Evolutionary conservation across 2,888 invertebrate genomes (phyloP).

Genomic region (Pyrgus malvae): DNA sequence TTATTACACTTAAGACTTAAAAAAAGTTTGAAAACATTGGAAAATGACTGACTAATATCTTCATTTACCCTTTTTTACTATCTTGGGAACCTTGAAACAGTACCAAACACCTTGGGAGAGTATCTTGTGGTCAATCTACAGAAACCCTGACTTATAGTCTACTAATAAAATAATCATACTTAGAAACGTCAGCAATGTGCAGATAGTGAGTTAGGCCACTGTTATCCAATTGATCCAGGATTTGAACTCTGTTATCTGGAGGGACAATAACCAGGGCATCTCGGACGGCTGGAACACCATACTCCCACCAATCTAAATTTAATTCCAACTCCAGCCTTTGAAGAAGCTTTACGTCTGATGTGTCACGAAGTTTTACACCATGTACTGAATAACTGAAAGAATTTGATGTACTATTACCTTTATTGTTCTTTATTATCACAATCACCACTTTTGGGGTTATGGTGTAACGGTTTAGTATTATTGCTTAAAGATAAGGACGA

Average conservation of each 20-base stretch:
- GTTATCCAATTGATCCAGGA: slow-evolving; percentile 36
- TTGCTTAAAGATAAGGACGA: too few species aligned
- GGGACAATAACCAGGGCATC: slow-evolving; percentile 44
- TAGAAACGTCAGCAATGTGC: slow-evolving; percentile 38
- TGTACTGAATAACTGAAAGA: slow-evolving; percentile 40
- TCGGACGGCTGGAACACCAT: slow-evolving; percentile 35
- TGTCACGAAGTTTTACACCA: slow-evolving; percentile 35
- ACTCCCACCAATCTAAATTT: slow-evolving; percentile 42
- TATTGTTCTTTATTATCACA: too few species aligned
- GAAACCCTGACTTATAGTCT: not conserved
- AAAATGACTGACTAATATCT: too few species aligned
- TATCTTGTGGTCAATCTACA: too few species aligned
- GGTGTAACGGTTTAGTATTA: too few species aligned
- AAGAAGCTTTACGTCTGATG: slow-evolving; percentile 34
- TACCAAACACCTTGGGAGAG: too few species aligned
- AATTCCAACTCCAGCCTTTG: slow-evolving; percentile 34
- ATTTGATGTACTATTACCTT: not conserved
- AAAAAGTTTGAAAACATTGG: too few species aligned
- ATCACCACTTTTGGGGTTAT: too few species aligned
- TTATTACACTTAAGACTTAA: too few species aligned
- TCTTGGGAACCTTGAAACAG: too few species aligned
- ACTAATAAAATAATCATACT: slow-evolving; percentile 28
- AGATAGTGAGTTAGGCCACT: slow-evolving; percentile 38
- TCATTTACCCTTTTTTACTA: too few species aligned
- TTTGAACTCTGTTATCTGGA: slow-evolving; percentile 32